Evolutionary conservation across 2,113 vertebrate species (phyloP).

Genomic region (Chloropsis cyanopogon): DNA sequence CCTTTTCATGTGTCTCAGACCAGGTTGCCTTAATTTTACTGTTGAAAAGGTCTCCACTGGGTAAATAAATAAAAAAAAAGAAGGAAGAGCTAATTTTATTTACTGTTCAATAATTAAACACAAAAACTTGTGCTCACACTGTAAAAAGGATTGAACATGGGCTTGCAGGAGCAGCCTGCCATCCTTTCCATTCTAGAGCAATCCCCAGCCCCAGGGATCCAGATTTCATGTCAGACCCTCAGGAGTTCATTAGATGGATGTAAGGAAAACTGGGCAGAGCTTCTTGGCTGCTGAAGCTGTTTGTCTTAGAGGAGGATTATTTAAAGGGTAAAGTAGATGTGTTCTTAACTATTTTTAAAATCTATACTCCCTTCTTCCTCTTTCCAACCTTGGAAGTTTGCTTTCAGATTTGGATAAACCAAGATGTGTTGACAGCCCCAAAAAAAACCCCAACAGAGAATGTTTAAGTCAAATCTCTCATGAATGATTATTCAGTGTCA

Average conservation of each 20-base stretch:
- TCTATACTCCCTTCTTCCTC: neutral
- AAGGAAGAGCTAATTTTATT: neutral
- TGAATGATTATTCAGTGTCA: conserved; percentile 1
- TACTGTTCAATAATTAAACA: neutral
- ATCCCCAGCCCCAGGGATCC: neutral
- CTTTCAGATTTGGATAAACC: neutral
- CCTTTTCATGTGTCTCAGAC: neutral
- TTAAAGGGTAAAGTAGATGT: neutral
- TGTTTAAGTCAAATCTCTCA: neutral
- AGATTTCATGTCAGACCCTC: neutral
- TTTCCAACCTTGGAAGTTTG: neutral
- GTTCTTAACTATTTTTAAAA: neutral
- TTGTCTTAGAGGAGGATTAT: neutral
- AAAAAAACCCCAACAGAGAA: neutral
- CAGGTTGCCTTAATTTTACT: neutral
- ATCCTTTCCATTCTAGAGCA: neutral
- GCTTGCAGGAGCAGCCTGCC: neutral
- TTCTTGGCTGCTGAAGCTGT: neutral
- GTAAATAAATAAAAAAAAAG: neutral
- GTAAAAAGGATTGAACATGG: neutral
- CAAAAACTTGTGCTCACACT: neutral
- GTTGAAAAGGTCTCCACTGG: neutral
- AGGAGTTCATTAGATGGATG: neutral
- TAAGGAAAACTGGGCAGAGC: neutral
- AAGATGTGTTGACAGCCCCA: neutral